These are phyloP conservation scores for Chelonus formosanus DNA, from an alignment of 2,888 invertebrate genomes.

Conservation along the genomic window DNA sequence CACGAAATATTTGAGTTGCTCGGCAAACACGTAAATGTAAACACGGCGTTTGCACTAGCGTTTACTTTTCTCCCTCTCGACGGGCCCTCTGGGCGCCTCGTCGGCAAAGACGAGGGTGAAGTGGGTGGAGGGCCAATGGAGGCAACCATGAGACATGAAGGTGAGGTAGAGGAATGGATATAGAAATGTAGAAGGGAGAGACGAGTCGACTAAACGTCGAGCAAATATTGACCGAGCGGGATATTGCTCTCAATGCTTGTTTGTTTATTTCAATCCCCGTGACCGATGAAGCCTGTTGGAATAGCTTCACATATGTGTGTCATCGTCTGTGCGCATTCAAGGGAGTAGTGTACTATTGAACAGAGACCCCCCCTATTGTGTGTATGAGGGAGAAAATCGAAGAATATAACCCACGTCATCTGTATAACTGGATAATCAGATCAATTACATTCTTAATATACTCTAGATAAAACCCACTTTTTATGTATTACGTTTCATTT, in stretches of 20 bases:
- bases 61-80: conserved; percentile 60
- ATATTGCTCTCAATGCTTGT: conserved; percentile 65
- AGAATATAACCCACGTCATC: too few relatives aligned
- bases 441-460: too few relatives aligned
- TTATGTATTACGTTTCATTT: too few relatives aligned
- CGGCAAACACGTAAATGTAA: conserved; percentile 64
- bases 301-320: not conserved
- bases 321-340: not conserved
- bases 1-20: conserved; percentile 64
- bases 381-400: too few relatives aligned
- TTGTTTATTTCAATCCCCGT: conserved; percentile 63
- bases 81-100: conserved; percentile 42
- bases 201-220: conserved; percentile 62
- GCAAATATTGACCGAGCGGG: conserved; percentile 64
- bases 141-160: conserved; percentile 17
- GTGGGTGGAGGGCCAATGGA: conserved; percentile 19
- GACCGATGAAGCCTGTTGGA: conserved; percentile 54
- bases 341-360: too few relatives aligned
- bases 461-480: too few relatives aligned
- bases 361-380: too few relatives aligned
- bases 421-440: too few relatives aligned
- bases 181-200: conserved; percentile 39
- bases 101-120: conserved; percentile 29
- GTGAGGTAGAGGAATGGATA: conserved; percentile 19
- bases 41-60: conserved; percentile 62